These are phyloP conservation scores for Subacronicta megacephala DNA, from an alignment of 2,888 invertebrate genomes.

Conservation along the genomic window DNA sequence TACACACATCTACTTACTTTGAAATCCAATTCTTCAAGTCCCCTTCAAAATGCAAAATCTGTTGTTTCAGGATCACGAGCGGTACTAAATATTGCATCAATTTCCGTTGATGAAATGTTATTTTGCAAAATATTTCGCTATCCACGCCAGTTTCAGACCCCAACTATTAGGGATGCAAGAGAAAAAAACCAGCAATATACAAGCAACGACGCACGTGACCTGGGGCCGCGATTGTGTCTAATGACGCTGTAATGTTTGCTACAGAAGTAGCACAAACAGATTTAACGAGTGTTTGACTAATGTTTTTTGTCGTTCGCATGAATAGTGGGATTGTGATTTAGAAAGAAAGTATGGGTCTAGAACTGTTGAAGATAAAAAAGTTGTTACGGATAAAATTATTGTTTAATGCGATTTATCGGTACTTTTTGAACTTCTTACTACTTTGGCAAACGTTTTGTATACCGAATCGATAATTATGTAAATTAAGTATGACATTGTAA, in stretches of 20 bases:
- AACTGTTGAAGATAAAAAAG: neutral
- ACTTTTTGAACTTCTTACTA: neutral
- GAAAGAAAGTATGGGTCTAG: neutral
- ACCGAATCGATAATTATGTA: no score
- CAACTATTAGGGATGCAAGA: constrained; percentile 66
- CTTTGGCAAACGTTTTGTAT: neutral
- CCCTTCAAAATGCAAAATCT: no score
- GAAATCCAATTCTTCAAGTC: no score
- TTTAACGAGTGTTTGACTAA: constrained; percentile 46
- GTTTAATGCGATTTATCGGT: neutral
- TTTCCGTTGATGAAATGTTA: no score
- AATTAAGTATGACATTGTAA: no score
- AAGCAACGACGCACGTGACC: constrained; percentile 74
- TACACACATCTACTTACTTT: no score
- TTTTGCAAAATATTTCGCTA: no score
- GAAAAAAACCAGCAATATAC: constrained; percentile 72
- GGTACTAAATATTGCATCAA: no score
- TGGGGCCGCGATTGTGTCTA: constrained; percentile 67
- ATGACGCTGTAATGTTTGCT: constrained; percentile 76
- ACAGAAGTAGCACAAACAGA: constrained; percentile 34
- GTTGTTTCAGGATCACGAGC: no score
- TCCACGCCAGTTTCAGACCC: constrained; percentile 50
- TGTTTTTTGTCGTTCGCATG: constrained; percentile 27
- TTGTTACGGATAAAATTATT: neutral
- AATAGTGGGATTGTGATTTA: neutral